Conservation (phyloP, 2,113 vertebrate genomes). For the Austrofundulus limnaeus region DNA sequence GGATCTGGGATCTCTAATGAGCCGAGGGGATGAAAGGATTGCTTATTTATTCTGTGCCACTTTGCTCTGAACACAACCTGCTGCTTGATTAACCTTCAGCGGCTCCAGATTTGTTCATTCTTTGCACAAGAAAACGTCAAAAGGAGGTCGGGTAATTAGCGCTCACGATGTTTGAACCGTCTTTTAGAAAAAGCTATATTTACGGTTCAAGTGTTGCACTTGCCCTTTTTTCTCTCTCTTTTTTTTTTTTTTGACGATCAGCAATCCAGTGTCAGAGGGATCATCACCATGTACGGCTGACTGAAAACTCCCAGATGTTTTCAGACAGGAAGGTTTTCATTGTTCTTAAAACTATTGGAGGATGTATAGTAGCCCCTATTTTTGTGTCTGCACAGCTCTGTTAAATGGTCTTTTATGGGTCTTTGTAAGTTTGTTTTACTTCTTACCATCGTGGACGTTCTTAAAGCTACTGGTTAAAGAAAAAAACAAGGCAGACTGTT, state of each 20-base stretch:
- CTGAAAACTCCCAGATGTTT: neutral
- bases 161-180: slow-evolving; percentile 8
- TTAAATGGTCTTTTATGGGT: no score
- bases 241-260: slow-evolving; percentile 29
- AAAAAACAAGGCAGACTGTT: no score
- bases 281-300: neutral
- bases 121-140: slow-evolving; percentile 7
- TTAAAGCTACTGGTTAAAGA: no score
- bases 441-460: no score
- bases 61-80: slow-evolving; percentile 40
- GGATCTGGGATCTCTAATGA: slow-evolving; percentile 54
- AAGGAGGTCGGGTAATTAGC: slow-evolving; percentile 10
- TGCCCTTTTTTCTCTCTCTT: no score
- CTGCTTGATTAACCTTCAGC: slow-evolving; percentile 43
- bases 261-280: neutral
- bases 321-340: no score
- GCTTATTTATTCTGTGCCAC: slow-evolving; percentile 47
- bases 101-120: slow-evolving; percentile 33
- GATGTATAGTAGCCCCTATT: no score
- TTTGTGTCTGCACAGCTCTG: no score
- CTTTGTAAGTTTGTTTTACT: no score
- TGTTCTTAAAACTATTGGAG: no score
- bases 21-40: slow-evolving; percentile 52
- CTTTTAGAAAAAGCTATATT: slow-evolving; percentile 6
- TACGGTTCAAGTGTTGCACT: neutral